These are phyloP conservation scores for Neodon shergylaensis DNA, from an alignment of 2,113 vertebrate genomes.

Conservation along the genomic window DNA sequence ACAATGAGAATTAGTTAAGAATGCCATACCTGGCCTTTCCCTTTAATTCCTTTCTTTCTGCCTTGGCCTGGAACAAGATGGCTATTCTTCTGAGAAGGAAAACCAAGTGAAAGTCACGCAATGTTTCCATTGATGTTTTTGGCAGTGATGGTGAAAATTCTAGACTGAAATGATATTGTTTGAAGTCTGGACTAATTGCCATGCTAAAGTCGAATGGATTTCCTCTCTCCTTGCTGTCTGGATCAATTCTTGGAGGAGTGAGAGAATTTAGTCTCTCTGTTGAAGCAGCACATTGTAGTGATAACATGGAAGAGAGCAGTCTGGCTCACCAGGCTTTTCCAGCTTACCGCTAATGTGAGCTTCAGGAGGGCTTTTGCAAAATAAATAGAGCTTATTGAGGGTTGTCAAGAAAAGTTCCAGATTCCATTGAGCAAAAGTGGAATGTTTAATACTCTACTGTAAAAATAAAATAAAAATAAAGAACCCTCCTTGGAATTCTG, in stretches of 20 bases:
- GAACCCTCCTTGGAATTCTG: conserved; percentile 77
- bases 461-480: conserved; percentile 57
- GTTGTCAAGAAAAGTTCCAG: conserved; percentile 80
- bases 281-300: conserved; percentile 66
- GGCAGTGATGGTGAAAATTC: conserved; percentile 82
- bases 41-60: conserved; percentile 64
- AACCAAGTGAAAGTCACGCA: conserved; percentile 73
- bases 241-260: conserved; percentile 79
- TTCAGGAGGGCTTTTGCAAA: conserved; percentile 69
- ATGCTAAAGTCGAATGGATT: conserved; percentile 79
- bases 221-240: conserved; percentile 78
- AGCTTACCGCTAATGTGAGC: conserved; percentile 63
- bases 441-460: conserved; percentile 71
- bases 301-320: conserved; percentile 62
- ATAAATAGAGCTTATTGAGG: conserved; percentile 63
- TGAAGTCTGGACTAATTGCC: conserved; percentile 81
- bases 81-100: conserved; percentile 74
- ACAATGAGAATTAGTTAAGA: conserved; percentile 26
- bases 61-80: conserved; percentile 67
- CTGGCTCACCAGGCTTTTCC: conserved; percentile 57
- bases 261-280: conserved; percentile 53
- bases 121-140: conserved; percentile 86
- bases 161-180: conserved; percentile 83
- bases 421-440: conserved; percentile 79
- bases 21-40: not conserved